Percentiles rank a stretch among this genome's conserved stretches.
These are phyloP conservation scores for Orthonevra nobilis DNA, from an alignment of 2,888 invertebrate species.

Conservation along the genomic window DNA sequence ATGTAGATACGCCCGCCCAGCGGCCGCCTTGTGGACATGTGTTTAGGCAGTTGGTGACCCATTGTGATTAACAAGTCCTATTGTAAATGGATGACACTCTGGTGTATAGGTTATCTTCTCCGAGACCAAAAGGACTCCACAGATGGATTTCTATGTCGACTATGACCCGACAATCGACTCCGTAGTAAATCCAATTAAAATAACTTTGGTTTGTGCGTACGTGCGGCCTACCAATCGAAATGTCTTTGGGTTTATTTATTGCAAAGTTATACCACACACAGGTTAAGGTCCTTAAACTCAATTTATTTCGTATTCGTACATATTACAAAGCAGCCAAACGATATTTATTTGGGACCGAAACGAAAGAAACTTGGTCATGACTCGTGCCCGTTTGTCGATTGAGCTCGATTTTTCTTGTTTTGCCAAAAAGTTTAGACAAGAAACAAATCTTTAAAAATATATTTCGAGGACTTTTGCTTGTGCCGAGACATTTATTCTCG, in stretches of 20 bases:
- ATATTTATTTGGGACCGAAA: constrained; percentile 18
- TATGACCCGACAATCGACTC: constrained; percentile 36
- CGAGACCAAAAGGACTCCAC: background rate
- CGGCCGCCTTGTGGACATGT: no score
- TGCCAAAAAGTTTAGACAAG: constrained; percentile 30
- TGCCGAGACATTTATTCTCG: constrained; percentile 46
- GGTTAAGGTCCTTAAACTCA: background rate
- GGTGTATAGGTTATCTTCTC: constrained; percentile 4
- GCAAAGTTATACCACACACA: constrained; percentile 12
- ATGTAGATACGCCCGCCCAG: no score
- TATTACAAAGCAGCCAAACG: background rate
- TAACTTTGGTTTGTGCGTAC: background rate
- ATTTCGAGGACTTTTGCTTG: constrained; percentile 13
- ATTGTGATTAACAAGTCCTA: background rate
- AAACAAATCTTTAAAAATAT: constrained; percentile 31
- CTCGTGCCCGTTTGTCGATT: constrained; percentile 5
- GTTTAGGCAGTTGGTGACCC: background rate
- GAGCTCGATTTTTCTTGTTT: constrained; percentile 23
- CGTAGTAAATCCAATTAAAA: constrained; percentile 54
- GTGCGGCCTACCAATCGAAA: background rate
- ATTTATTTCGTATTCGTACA: constrained; percentile 34
- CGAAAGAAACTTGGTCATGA: background rate
- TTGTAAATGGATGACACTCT: background rate
- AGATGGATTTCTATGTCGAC: constrained; percentile 1
- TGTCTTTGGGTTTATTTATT: constrained; percentile 23